phyloP scores from a whole-genome alignment of 37 sponge, comb jelly and placozoan genomes.

The Oscarella lobularis region DNA sequence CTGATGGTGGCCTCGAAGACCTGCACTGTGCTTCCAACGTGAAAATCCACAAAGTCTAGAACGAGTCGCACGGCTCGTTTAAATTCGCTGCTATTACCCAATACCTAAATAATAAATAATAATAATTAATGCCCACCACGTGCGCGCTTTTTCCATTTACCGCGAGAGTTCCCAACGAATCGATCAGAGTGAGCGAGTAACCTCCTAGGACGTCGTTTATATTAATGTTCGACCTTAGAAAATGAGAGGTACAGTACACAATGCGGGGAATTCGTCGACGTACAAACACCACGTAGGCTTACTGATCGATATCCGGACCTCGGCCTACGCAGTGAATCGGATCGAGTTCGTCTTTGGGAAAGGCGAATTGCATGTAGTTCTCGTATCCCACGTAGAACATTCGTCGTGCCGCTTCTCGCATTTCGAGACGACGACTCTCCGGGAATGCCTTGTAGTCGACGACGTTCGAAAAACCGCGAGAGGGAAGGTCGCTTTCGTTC shows the following conservation, averaged over 20 bases:
- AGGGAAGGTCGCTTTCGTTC: too few relatives aligned
- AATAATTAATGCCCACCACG: neutral
- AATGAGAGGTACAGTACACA: too few relatives aligned
- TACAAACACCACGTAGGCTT: neutral
- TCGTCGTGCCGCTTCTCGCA: conserved; percentile 11
- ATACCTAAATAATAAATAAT: conserved; percentile 26
- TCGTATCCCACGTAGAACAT: conserved; percentile 98
- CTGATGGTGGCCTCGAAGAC: conserved; percentile 98
- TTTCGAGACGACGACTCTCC: conserved; percentile 7
- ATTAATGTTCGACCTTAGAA: conserved; percentile 64
- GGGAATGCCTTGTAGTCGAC: conserved; percentile 13
- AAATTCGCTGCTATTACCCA: conserved; percentile 82
- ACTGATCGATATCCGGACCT: conserved; percentile 74
- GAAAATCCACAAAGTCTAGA: conserved; percentile 64
- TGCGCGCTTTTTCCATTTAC: conserved; percentile 20
- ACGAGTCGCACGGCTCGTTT: conserved; percentile 62
- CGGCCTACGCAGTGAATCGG: conserved; percentile 81
- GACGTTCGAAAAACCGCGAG: too few relatives aligned
- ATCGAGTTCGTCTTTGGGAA: conserved; percentile 92
- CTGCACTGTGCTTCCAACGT: conserved; percentile 70
- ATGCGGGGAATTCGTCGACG: too few relatives aligned
- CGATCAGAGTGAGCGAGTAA: conserved; percentile 84
- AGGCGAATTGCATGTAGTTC: conserved; percentile 90
- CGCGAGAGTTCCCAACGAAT: conserved; percentile 79
- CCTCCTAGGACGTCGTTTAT: conserved; percentile 92